Evolutionary conservation across 2,797 vertebrate species (phyloP), one percentile per base, ranked within the genome.

Genomic region (Gadopsis marmoratus): DNA sequence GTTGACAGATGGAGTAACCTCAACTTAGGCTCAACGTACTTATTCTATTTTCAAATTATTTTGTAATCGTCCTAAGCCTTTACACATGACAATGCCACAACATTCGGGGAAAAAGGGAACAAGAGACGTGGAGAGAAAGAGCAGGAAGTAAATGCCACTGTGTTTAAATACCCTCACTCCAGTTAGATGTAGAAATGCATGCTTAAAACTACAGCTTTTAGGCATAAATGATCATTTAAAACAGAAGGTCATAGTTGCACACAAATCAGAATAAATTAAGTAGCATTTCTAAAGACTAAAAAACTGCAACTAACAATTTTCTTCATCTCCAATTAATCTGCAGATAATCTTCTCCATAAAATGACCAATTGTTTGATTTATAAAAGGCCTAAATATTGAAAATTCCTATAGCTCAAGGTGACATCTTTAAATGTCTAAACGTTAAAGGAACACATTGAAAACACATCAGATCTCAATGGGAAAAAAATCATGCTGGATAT

Each of bases 11-110:
- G 78, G 85, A 88, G 80, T 89, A 94, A 94, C 94, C 93, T 94
- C 91, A 94, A 92, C 88, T 90, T 93, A 92, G 85, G 85, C 90
- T 88, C 87, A 67, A 82, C 78, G 54, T 84, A 91, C 91, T 95
- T 94, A 94, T 94, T 94, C 88, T 90, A 94, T 95, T 95, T 95
- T 95, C 89, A 93, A 92, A 95, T 95, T 91, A 96, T 95, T 95
- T 93, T 90, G 92, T 94, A 94, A 95, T 95, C 93, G 93, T 89
- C 85, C 82, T 91, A 91, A 94, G 84, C 84, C 85, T 91, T 93
- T 93, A 86, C 88, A 91, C 86, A 89, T 93, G 92, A 94, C 91
- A 92, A 90, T 87, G 84, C 91, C 90, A 82, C 92, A 91, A 91
- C 87, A 90, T 78, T 88, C 10, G 23, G 68, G 77, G 51, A 69